phyloP scores from a whole-genome alignment of 2,888 invertebrate species.

The Notodromas monacha region DNA sequence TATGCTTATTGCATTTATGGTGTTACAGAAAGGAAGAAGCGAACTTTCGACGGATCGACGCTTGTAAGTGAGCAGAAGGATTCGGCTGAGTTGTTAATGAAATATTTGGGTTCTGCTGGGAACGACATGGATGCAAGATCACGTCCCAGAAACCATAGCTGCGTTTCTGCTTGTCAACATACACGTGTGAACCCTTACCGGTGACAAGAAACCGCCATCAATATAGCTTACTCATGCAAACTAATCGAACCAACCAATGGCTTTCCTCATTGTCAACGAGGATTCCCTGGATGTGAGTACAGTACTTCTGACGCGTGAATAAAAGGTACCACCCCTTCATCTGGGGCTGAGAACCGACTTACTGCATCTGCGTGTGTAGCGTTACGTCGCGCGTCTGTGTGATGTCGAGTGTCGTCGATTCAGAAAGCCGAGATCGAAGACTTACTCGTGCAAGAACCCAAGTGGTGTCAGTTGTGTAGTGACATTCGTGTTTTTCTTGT shows the following conservation, averaged over 20 bases:
- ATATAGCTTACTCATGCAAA: conserved; percentile 80
- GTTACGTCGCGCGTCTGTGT: conserved; percentile 83
- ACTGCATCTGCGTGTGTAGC: conserved; percentile 65
- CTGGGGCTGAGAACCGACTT: conserved; percentile 76
- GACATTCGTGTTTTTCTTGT: too few species aligned
- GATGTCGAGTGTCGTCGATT: conserved; percentile 91
- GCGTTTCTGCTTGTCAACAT: conserved; percentile 71
- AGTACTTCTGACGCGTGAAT: background rate
- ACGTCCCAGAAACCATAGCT: conserved; percentile 81
- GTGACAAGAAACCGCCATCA: conserved; percentile 99
- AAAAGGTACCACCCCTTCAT: conserved; percentile 51
- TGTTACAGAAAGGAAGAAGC: too few species aligned
- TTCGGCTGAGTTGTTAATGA: conserved; percentile 70
- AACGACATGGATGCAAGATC: conserved; percentile 76
- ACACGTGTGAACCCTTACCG: conserved; percentile 86
- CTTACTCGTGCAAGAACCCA: background rate
- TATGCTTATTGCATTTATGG: too few species aligned
- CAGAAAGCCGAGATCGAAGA: conserved; percentile 40
- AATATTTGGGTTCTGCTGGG: conserved; percentile 54
- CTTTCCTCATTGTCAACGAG: conserved; percentile 57
- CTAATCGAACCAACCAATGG: conserved; percentile 54
- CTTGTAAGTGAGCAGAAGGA: conserved; percentile 55
- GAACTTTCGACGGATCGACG: conserved; percentile 32
- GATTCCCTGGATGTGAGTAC: conserved; percentile 52
- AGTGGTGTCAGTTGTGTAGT: too few species aligned